phyloP scores from a whole-genome alignment of 2,797 vertebrate species.

The Emys orbicularis region DNA sequence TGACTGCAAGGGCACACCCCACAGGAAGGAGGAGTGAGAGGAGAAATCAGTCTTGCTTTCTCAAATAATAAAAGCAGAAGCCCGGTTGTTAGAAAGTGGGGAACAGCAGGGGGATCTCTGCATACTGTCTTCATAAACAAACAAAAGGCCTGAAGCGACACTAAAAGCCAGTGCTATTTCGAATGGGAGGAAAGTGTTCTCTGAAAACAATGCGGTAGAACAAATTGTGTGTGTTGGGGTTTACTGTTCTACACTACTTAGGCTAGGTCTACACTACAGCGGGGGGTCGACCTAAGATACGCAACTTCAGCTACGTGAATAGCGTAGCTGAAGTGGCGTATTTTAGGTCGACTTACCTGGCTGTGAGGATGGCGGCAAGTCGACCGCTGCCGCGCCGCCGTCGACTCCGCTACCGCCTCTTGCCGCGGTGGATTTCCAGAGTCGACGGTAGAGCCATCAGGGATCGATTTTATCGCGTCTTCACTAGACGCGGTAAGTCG shows the following conservation, averaged over 20 bases:
- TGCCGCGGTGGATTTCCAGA: too few relatives aligned
- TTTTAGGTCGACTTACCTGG: too few relatives aligned
- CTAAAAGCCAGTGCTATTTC: neutral
- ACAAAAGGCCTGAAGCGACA: neutral
- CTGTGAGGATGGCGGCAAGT: too few relatives aligned
- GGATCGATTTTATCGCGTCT: too few relatives aligned
- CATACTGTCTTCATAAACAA: neutral
- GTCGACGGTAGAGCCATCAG: too few relatives aligned
- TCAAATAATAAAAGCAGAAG: neutral
- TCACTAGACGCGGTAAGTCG: too few relatives aligned
- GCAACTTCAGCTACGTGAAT: too few relatives aligned
- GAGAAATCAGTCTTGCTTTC: neutral
- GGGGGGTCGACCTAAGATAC: too few relatives aligned
- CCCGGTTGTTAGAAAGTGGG: neutral
- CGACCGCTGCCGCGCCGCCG: too few relatives aligned
- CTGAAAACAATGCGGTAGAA: constrained; percentile 13
- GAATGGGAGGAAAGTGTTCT: neutral
- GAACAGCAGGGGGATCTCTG: constrained; percentile 1
- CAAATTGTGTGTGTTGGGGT: neutral
- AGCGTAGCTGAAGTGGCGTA: too few relatives aligned
- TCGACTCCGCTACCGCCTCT: too few relatives aligned
- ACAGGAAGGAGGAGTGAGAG: constrained; percentile 22
- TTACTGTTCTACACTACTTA: neutral
- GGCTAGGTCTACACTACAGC: too few relatives aligned
- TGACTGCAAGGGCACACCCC: constrained; percentile 16